phyloP scores from a whole-genome alignment of 2,113 vertebrate genomes.

The Sceloporus undulatus region DNA sequence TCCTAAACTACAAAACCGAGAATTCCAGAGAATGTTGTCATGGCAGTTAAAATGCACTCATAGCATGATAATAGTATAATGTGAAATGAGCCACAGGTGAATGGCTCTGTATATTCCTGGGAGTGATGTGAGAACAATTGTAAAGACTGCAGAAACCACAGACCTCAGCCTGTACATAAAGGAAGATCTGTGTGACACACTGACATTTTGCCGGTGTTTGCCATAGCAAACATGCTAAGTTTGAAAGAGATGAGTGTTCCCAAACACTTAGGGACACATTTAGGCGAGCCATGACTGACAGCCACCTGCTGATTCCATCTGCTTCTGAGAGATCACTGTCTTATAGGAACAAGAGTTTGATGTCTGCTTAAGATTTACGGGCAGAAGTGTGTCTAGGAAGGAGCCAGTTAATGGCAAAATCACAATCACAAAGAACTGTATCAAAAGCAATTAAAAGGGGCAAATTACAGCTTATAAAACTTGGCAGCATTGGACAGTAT shows the following conservation, averaged over 20 bases:
- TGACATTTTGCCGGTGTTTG: neutral
- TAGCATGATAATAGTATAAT: too few species aligned
- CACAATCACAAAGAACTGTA: conserved; percentile 17
- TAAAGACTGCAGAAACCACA: neutral
- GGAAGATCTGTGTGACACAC: neutral
- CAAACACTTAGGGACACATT: neutral
- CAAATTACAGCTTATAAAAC: conserved; percentile 52
- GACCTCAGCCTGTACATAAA: neutral
- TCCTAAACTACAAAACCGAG: too few species aligned
- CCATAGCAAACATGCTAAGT: neutral
- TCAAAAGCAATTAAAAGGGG: conserved; percentile 57
- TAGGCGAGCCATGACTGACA: neutral
- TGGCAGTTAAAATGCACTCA: too few species aligned
- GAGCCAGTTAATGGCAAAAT: conserved; percentile 23
- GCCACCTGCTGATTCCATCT: neutral
- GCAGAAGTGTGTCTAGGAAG: conserved; percentile 38
- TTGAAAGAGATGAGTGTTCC: neutral
- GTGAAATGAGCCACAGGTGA: too few species aligned
- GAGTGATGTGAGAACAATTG: neutral
- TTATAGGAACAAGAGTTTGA: conserved; percentile 35
- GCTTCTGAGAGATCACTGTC: conserved; percentile 53
- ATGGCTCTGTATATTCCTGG: neutral
- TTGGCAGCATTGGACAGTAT: conserved; percentile 40
- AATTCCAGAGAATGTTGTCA: too few species aligned
- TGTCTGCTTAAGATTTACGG: conserved; percentile 49